Percentiles rank a stretch among this genome's conserved stretches.
phyloP scores from a whole-genome alignment of 1,140 invertebrate species.

The Aplysia californica region DNA sequence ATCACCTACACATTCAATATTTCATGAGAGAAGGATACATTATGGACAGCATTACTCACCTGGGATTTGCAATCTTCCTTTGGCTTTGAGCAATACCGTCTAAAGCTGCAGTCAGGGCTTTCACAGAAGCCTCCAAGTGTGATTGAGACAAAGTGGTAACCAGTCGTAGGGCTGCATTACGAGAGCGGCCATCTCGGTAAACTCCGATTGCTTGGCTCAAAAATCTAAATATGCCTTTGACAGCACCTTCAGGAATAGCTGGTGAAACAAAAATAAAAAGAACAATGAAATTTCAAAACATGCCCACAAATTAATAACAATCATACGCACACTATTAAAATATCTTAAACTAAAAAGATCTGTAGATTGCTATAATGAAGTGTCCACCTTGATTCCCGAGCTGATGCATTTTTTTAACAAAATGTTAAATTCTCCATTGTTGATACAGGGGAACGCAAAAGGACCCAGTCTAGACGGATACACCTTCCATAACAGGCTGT shows the following conservation, averaged over 20 bases:
- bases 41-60: too few species aligned
- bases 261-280: constrained; percentile 53
- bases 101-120: constrained; percentile 75
- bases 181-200: constrained; percentile 82
- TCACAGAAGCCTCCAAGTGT: constrained; percentile 78
- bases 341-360: neutral
- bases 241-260: constrained; percentile 83
- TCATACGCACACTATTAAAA: neutral
- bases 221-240: constrained; percentile 82
- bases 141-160: constrained; percentile 75
- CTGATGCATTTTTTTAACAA: too few species aligned
- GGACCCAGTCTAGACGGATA: too few species aligned
- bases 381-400: too few species aligned
- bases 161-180: constrained; percentile 78
- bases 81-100: constrained; percentile 75
- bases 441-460: too few species aligned
- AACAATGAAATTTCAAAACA: neutral
- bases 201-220: constrained; percentile 79
- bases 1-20: too few species aligned
- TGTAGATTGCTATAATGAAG: too few species aligned
- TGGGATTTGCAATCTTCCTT: constrained; percentile 36
- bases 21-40: too few species aligned
- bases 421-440: too few species aligned
- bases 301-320: neutral
- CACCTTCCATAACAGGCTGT: too few species aligned